Conservation (phyloP, 1,140 invertebrate species). For the Tribolium castaneum region DNA sequence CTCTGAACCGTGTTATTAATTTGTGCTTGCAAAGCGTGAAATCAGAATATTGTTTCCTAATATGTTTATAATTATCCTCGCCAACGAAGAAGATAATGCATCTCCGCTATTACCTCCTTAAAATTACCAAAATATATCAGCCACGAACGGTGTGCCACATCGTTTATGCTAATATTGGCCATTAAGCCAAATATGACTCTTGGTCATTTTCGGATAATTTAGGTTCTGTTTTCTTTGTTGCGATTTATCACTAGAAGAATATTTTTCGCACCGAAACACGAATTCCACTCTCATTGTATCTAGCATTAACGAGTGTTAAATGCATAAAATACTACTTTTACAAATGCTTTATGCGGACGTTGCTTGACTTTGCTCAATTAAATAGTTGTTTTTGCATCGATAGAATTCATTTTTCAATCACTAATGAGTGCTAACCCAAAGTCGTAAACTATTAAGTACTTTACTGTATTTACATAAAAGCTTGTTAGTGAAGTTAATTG, state of each 20-base stretch:
- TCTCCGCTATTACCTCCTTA: slow-evolving; percentile 16
- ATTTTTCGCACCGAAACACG: not conserved
- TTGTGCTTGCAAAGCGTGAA: slow-evolving; percentile 33
- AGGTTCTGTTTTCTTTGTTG: not conserved
- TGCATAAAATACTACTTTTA: not conserved
- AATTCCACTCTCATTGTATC: not conserved
- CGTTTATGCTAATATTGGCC: slow-evolving; percentile 1
- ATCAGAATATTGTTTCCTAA: slow-evolving; percentile 36
- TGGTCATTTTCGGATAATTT: not conserved
- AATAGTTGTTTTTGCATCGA: not conserved
- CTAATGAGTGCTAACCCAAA: not conserved
- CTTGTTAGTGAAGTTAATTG: not conserved
- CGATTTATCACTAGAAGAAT: not conserved
- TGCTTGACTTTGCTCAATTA: not conserved
- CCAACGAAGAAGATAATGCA: slow-evolving; percentile 26
- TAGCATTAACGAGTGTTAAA: not conserved
- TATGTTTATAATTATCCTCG: slow-evolving; percentile 34
- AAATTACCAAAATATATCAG: slow-evolving; percentile 26
- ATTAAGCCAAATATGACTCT: not conserved
- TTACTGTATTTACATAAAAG: not conserved
- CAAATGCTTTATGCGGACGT: not conserved
- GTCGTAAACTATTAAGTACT: not conserved
- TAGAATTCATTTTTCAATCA: not conserved
- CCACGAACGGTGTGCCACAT: not conserved
- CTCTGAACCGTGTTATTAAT: slow-evolving; percentile 35